These are phyloP conservation scores for Denticeps clupeoides DNA, from an alignment of 2,797 vertebrate species.

Conservation along the genomic window DNA sequence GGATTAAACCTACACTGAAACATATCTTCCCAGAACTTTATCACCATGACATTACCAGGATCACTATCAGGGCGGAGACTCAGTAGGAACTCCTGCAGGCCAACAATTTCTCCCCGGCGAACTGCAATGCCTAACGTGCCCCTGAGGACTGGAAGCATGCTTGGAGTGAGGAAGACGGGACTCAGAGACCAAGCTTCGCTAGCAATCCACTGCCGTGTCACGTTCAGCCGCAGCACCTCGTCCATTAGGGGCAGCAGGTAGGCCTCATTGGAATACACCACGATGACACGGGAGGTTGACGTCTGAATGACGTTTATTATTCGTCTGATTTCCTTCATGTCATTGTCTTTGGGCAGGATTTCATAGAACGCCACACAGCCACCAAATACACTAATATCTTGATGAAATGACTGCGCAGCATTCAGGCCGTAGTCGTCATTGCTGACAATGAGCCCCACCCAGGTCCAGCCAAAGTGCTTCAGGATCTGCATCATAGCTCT, in stretches of 20 bases:
- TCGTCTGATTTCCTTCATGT: slow-evolving; percentile 17
- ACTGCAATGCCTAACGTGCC: slow-evolving; percentile 41
- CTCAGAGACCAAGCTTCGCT: slow-evolving; percentile 34
- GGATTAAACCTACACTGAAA: slow-evolving; percentile 26
- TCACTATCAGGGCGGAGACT: slow-evolving; percentile 14
- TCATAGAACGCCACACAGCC: slow-evolving; percentile 47
- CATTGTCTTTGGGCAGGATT: slow-evolving; percentile 36
- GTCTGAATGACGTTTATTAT: slow-evolving; percentile 18
- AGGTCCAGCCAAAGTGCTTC: slow-evolving; percentile 48
- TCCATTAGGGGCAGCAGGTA: slow-evolving; percentile 28
- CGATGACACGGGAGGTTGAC: slow-evolving; percentile 32
- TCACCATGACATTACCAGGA: slow-evolving; percentile 19
- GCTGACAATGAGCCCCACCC: slow-evolving; percentile 51
- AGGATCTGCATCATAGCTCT: slow-evolving; percentile 46
- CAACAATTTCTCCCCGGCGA: slow-evolving; percentile 47
- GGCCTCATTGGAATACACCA: slow-evolving; percentile 22
- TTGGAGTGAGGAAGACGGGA: slow-evolving; percentile 13
- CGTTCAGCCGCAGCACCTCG: slow-evolving; percentile 26
- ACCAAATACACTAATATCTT: slow-evolving; percentile 13
- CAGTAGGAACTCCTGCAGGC: slow-evolving; percentile 39
- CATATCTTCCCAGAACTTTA: slow-evolving; percentile 24
- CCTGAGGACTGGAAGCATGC: slow-evolving; percentile 18
- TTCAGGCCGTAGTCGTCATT: slow-evolving; percentile 53
- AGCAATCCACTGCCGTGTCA: slow-evolving; percentile 35
- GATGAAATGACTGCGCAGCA: slow-evolving; percentile 40